phyloP scores from a whole-genome alignment of 2,113 vertebrate genomes.

The Phocoena sinus region DNA sequence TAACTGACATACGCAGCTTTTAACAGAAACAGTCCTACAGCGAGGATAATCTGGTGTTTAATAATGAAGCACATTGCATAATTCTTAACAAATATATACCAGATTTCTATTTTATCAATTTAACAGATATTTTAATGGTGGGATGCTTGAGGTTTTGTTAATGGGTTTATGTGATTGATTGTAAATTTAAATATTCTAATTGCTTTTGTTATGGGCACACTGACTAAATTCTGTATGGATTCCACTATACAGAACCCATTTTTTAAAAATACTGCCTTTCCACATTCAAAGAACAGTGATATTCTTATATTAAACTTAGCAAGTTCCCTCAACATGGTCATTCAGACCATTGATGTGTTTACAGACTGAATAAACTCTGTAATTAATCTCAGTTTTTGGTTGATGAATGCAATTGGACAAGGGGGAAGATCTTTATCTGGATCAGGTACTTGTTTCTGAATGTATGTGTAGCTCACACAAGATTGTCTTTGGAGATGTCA shows the following conservation, averaged over 20 bases:
- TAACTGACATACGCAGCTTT: background rate
- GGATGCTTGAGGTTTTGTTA: background rate
- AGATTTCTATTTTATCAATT: slow-evolving; percentile 29
- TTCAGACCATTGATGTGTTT: background rate
- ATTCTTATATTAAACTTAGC: background rate
- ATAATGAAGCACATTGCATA: slow-evolving; percentile 29
- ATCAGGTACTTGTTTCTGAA: background rate
- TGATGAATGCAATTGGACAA: background rate
- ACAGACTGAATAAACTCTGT: background rate
- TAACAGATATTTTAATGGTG: background rate
- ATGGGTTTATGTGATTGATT: background rate
- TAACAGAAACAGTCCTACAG: background rate
- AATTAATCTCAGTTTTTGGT: background rate
- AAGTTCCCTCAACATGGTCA: background rate
- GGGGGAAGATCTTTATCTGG: background rate
- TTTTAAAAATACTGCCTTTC: background rate
- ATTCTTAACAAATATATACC: slow-evolving; percentile 9
- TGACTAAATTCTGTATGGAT: background rate
- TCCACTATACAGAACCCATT: background rate
- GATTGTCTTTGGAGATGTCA: background rate
- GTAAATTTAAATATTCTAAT: background rate
- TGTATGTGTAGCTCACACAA: background rate
- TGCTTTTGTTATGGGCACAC: background rate
- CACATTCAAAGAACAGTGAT: background rate
- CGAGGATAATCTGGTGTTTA: background rate